Base-by-base conservation (phyloP, 2,888 invertebrate genomes). In the Lordiphosa fenestrarum region DNA sequence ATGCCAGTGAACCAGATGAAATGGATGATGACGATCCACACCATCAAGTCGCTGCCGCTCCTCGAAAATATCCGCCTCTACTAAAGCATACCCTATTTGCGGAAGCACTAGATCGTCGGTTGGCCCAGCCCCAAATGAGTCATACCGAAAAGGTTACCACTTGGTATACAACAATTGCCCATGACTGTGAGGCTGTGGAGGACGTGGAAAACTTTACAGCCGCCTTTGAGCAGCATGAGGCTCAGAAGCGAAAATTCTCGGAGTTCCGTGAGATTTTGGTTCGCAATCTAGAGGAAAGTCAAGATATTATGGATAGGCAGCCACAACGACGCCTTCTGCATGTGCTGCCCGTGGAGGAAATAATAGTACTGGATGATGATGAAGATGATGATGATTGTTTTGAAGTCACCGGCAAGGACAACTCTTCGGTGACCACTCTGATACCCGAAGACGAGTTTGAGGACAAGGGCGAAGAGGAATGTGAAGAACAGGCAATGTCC, bases 151-250 rank as follows among this genome's bases (percentile, higher is more conserved):
- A 89, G 57, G 68, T 89, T 0, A 63, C 66, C 0, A 62, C 55
- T 1, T 89, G 89, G 89, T 66, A 82, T 5, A 86, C 83, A 56
- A 72, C 77, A 2, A 84, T 78, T 54, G 71, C 73, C 4, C 55
- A 30, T 1, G 86, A 85, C n/a, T 73, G 84, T 3, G 87, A 87
- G 35, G 87, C 84, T 47, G 85, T 89, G 2, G 89, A 89, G 33
- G 89, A 89, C 64, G 87, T 88, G 2, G 80, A 81, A 15, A 76
- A 70, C 4, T 89, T 89, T 38, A 88, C 87, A 36, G 69, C 74
- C 0, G 66, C 63, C 6, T 88, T 88, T 12, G 71, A 78, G 19
- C 66, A 74, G 6, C 66, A 74, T 0, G 88, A 89, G 68, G 52
- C 50, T 0, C n/a, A 33, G 0, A 60, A 57, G 12, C 66, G 52